phyloP scores from a whole-genome alignment of 2,888 invertebrate genomes.

The Ceraclea dissimilis region DNA sequence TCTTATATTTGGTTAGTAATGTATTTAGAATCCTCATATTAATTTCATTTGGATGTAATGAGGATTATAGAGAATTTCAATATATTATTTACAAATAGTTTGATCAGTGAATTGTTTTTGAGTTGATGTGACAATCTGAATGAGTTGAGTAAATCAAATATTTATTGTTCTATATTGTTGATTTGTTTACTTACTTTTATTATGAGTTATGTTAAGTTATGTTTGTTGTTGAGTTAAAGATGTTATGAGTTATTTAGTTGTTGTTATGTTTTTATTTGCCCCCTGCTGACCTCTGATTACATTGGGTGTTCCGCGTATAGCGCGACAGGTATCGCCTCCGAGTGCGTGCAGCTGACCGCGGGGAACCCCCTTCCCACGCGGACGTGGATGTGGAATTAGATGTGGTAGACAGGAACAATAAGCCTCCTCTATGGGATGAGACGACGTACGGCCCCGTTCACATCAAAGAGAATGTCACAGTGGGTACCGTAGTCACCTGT shows the following conservation, averaged over 20 bases:
- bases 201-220: slow-evolving; percentile 29
- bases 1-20: too few relatives aligned
- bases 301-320: slow-evolving; percentile 68
- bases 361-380: slow-evolving; percentile 84
- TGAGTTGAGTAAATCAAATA: slow-evolving; percentile 15
- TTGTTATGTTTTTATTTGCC: slow-evolving; percentile 50
- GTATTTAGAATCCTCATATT: too few relatives aligned
- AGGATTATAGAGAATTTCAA: too few relatives aligned
- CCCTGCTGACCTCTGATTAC: slow-evolving; percentile 64
- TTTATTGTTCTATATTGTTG: slow-evolving; percentile 8
- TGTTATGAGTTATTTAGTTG: slow-evolving; percentile 47
- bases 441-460: slow-evolving; percentile 94
- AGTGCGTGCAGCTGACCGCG: slow-evolving; percentile 95
- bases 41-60: too few relatives aligned
- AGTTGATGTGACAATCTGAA: slow-evolving; percentile 19
- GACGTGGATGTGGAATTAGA: slow-evolving; percentile 97
- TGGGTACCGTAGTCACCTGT: slow-evolving; percentile 97
- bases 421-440: slow-evolving; percentile 94
- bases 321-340: slow-evolving; percentile 94
- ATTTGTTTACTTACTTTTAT: slow-evolving; percentile 14
- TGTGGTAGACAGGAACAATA: slow-evolving; percentile 98
- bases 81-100: too few relatives aligned
- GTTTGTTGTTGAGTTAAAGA: slow-evolving; percentile 40
- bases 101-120: not conserved
- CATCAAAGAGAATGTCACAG: slow-evolving; percentile 98